Evolutionary conservation across 2,797 vertebrate species (phyloP).

Genomic region (Knipowitschia caucasica): DNA sequence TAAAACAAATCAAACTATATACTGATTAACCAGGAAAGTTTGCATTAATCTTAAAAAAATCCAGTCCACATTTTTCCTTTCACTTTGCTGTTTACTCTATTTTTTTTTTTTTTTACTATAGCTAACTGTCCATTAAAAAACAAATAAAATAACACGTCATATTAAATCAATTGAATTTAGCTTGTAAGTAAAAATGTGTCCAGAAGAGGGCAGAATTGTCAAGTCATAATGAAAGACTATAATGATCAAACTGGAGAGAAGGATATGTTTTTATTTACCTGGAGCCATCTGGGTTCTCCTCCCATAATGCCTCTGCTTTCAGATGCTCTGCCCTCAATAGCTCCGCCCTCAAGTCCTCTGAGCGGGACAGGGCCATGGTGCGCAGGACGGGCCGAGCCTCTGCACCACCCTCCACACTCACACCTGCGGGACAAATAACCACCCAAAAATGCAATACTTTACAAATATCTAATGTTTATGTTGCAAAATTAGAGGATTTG

Average conservation of each 20-base stretch:
- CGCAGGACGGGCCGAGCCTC: slow-evolving; percentile 58
- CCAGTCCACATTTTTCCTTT: no score
- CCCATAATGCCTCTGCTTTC: slow-evolving; percentile 75
- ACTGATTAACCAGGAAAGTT: no score
- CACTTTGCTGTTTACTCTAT: no score
- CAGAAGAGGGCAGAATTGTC: slow-evolving; percentile 59
- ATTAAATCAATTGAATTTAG: neutral
- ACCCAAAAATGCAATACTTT: neutral
- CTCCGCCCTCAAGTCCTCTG: slow-evolving; percentile 76
- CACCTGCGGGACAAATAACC: slow-evolving; percentile 36
- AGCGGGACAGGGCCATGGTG: slow-evolving; percentile 53
- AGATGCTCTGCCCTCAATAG: slow-evolving; percentile 74
- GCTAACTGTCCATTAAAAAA: no score
- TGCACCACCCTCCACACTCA: slow-evolving; percentile 48
- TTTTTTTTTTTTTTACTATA: neutral
- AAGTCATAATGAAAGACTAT: slow-evolving; percentile 12
- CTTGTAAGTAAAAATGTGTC: slow-evolving; percentile 10
- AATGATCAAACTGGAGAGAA: no score
- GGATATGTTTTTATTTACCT: no score
- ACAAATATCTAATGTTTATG: no score
- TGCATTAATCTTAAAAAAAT: no score
- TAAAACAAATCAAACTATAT: no score
- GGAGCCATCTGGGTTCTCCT: slow-evolving; percentile 62
- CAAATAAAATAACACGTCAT: no score
- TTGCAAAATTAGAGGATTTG: no score